A percentile compares a stretch with the other conserved stretches of the same genome.
These are phyloP conservation scores for Platerodrilus igneus DNA, from an alignment of 2,888 invertebrate genomes.

Conservation along the genomic window DNA sequence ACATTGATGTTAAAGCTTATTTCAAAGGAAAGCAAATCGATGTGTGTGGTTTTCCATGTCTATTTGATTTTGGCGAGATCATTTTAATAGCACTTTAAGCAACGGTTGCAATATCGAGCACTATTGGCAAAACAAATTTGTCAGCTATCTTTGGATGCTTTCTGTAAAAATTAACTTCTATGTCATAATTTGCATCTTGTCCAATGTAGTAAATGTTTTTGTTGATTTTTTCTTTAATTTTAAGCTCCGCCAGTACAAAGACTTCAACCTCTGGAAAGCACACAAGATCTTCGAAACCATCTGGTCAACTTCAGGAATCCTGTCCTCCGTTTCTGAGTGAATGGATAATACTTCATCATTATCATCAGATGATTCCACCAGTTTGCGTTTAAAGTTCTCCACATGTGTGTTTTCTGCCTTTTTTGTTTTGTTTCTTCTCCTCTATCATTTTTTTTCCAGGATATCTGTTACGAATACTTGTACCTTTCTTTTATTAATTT, in stretches of 20 bases:
- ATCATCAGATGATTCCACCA: constrained; percentile 10
- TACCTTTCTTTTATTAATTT: too few relatives aligned
- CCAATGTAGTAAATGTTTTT: constrained; percentile 8
- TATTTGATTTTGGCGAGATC: too few relatives aligned
- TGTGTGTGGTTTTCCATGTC: too few relatives aligned
- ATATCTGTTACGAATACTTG: too few relatives aligned
- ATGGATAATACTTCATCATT: constrained; percentile 14
- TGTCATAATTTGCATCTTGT: not conserved
- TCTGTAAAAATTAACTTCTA: not conserved
- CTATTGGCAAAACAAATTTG: constrained; percentile 5
- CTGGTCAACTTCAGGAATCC: constrained; percentile 20
- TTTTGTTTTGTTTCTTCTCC: constrained; percentile 3
- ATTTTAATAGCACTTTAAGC: constrained; percentile 5
- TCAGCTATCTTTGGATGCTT: not conserved
- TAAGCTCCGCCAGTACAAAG: constrained; percentile 7
- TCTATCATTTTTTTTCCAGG: constrained; percentile 5
- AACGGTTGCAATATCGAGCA: not conserved
- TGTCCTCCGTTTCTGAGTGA: constrained; percentile 16
- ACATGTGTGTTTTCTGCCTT: not conserved
- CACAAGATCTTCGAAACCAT: constrained; percentile 19
- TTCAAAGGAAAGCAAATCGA: too few relatives aligned
- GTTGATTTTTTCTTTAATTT: constrained; percentile 5
- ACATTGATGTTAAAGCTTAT: too few relatives aligned
- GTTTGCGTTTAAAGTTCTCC: constrained; percentile 6
- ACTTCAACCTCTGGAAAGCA: constrained; percentile 14